Conservation (phyloP, 53 echinoderm and acorn worm genomes). For the Echinometra lucunter region DNA sequence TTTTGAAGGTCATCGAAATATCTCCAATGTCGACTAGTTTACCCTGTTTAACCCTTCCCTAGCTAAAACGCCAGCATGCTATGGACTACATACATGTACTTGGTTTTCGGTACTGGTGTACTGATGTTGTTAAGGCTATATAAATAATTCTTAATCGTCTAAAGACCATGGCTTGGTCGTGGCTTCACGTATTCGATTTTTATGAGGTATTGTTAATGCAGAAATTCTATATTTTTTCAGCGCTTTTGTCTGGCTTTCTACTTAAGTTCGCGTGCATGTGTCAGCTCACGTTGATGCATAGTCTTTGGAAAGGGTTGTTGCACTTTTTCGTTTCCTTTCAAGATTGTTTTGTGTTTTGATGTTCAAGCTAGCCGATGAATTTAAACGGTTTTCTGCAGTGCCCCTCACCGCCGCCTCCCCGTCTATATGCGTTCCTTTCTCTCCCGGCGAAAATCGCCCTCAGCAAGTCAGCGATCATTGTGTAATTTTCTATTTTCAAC, state of each 20-base stretch:
- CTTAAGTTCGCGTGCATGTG: background rate
- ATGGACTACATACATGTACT: background rate
- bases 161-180: background rate
- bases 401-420: constrained; percentile 27
- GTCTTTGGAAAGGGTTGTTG: constrained; percentile 52
- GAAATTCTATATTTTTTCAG: background rate
- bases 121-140: background rate
- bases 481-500: constrained; percentile 31
- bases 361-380: constrained; percentile 64
- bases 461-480: constrained; percentile 56
- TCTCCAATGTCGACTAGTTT: background rate
- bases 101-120: background rate
- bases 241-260: background rate
- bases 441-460: constrained; percentile 20
- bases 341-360: constrained; percentile 67
- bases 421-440: constrained; percentile 33
- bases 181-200: background rate
- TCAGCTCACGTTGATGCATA: background rate
- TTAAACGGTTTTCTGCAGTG: constrained; percentile 50
- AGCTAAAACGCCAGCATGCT: background rate
- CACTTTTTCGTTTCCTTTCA: constrained; percentile 41
- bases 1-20: background rate
- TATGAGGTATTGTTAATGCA: background rate
- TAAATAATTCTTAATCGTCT: background rate
- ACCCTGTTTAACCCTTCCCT: background rate